A percentile compares a stretch with the other conserved stretches of the same genome.
Evolutionary conservation across 2,888 invertebrate species (phyloP).

Genomic region (Eristalis tenax): DNA sequence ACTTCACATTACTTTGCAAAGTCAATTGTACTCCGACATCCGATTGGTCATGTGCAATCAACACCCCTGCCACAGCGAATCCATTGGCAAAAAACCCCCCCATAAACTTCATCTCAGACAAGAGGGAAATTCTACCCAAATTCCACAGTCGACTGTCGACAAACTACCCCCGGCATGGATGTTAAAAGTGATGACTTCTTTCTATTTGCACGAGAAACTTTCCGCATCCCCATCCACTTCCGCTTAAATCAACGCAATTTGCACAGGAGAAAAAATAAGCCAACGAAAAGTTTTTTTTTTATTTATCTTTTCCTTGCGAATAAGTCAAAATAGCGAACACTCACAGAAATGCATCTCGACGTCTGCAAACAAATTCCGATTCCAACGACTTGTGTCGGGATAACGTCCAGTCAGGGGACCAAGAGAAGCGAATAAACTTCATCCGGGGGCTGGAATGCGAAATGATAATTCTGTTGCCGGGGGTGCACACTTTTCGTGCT

Average conservation of each 20-base stretch:
- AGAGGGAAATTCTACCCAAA: background rate
- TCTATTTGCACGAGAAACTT: background rate
- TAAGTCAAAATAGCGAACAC: constrained; percentile 10
- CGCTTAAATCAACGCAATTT: constrained; percentile 41
- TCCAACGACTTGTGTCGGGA: constrained; percentile 8
- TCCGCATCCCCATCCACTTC: background rate
- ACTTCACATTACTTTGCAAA: too few species aligned
- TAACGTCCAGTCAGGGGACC: background rate
- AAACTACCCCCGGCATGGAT: background rate
- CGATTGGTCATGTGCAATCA: too few species aligned
- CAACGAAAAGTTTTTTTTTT: constrained; percentile 23
- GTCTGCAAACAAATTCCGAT: constrained; percentile 35
- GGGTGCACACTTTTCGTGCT: constrained; percentile 23
- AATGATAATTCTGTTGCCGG: constrained; percentile 61
- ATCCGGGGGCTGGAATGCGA: constrained; percentile 26
- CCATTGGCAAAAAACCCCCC: too few species aligned
- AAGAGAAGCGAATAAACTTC: constrained; percentile 31
- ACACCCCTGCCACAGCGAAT: too few species aligned
- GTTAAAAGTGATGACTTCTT: constrained; percentile 8
- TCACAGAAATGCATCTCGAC: background rate
- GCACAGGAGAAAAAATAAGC: background rate
- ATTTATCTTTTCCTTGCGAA: constrained; percentile 1
- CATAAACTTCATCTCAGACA: too few species aligned
- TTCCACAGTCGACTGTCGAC: background rate
- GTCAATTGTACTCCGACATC: too few species aligned